These are phyloP conservation scores for Aurelia sp. DNA, from an alignment of 30 jellyfish, hydroid and myxozoan genomes.

Conservation along the genomic window DNA sequence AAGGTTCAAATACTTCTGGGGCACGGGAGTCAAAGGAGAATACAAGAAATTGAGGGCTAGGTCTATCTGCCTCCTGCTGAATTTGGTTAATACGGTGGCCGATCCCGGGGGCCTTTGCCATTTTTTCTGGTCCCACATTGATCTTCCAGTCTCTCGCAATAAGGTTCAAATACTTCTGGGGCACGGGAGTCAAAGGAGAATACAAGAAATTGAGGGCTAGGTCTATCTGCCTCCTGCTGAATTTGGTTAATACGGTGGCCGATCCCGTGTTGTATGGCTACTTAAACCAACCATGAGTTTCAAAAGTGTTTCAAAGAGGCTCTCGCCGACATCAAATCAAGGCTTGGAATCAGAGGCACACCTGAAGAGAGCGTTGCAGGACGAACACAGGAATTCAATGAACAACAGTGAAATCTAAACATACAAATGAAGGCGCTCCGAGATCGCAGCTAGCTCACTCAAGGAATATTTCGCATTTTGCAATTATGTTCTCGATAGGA, in stretches of 20 bases:
- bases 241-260: constrained; percentile 17
- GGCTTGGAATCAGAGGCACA: too few species aligned
- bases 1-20: constrained; percentile 10
- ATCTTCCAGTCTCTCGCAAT: constrained; percentile 18
- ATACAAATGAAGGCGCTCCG: too few species aligned
- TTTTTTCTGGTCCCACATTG: constrained; percentile 39
- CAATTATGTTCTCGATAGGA: too few species aligned
- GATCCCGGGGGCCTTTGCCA: constrained; percentile 22
- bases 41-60: constrained; percentile 20
- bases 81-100: constrained; percentile 17
- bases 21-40: constrained; percentile 60
- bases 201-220: constrained; percentile 20
- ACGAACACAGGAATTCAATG: too few species aligned
- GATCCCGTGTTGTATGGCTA: constrained; percentile 55
- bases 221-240: constrained; percentile 14
- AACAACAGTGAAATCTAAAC: too few species aligned
- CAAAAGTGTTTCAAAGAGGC: constrained; percentile 17
- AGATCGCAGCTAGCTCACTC: too few species aligned
- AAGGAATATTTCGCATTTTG: too few species aligned
- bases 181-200: constrained; percentile 60
- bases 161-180: constrained; percentile 10
- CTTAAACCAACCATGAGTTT: constrained; percentile 23
- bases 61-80: constrained; percentile 14
- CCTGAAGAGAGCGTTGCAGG: too few species aligned
- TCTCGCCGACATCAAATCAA: not conserved